Base-by-base conservation (phyloP, 2,797 vertebrate genomes). In the Eupleurogrammus muticus region DNA sequence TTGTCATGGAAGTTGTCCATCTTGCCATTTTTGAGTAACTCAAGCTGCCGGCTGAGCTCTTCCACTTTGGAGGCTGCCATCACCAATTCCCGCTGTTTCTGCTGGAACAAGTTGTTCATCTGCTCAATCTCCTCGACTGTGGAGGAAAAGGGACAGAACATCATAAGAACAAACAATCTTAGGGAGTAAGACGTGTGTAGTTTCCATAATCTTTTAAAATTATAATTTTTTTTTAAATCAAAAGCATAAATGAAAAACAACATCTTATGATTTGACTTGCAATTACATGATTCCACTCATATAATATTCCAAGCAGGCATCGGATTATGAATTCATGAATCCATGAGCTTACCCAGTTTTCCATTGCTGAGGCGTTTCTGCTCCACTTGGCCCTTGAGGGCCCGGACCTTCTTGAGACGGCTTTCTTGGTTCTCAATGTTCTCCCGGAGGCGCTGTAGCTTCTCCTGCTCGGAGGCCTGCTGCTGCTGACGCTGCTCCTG, bases 101-200 rank as follows among this genome's bases (percentile, higher is more conserved):
- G 97, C 94, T 98, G 97, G 94, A 99, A 99, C 91, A 99, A 86
- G 76, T 96, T 96, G 81, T 96, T 99, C 97, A 99, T 99, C 93
- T 99, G 97, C 74, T 99, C 97, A 16, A 99, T 99, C 89, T 99
- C 98, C 78, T 99, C 97, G 93, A 99, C 98, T 99, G 68, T 28
- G 65, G 47, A 70, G 23, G 32, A 20, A 62, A 19, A 61, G 46
- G 9, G 23, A 61, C 23, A 63, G 0, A 54, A 60, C 32, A 52
- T 28, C 5, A 75, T 46, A 1, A 66, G 61, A 16, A 48, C 4
- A 49, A 16, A 14, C 48, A 35, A 9, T 16, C 0, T 36, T 7
- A 67, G 12, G 34, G 5, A 67, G 9, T 46, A 56, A 58, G 24
- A 60, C 21, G 16, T 2, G 1, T 9, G 13, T 48, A 51, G 23